Percentiles rank a stretch among this genome's conserved stretches.
These are phyloP conservation scores for Poecilus cupreus DNA, from an alignment of 2,888 invertebrate genomes.

Conservation along the genomic window DNA sequence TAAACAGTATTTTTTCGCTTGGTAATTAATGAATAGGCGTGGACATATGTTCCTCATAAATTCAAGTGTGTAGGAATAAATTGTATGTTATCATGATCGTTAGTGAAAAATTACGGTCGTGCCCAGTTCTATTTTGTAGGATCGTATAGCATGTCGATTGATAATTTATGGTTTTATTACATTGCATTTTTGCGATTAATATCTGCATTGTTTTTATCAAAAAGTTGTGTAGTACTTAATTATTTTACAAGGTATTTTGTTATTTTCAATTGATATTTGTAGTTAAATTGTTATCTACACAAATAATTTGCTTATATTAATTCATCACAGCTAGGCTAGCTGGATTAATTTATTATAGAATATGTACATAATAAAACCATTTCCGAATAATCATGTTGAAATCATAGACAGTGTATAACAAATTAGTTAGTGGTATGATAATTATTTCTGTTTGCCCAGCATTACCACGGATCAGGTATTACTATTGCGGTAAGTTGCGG, in stretches of 20 bases:
- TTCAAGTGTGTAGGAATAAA: not conserved
- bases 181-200: not conserved
- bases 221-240: not conserved
- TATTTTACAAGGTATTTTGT: not conserved
- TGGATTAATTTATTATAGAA: not conserved
- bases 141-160: not conserved
- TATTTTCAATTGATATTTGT: not conserved
- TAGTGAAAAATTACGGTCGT: not conserved
- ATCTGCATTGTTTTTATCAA: not conserved
- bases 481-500: conserved; percentile 78
- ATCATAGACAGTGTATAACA: conserved; percentile 8
- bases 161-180: not conserved
- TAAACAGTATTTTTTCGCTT: no score
- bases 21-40: no score
- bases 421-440: conserved; percentile 59
- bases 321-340: not conserved
- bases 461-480: conserved; percentile 80
- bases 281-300: not conserved
- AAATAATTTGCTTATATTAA: not conserved
- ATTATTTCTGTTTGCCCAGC: conserved; percentile 69
- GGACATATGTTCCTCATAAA: no score
- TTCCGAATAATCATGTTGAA: conserved; percentile 10
- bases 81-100: not conserved
- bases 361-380: not conserved
- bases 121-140: conserved; percentile 29